A percentile compares a stretch with the other conserved stretches of the same genome.
phyloP scores from a whole-genome alignment of 2,888 invertebrate species.

The Trissolcus brochymenae region DNA sequence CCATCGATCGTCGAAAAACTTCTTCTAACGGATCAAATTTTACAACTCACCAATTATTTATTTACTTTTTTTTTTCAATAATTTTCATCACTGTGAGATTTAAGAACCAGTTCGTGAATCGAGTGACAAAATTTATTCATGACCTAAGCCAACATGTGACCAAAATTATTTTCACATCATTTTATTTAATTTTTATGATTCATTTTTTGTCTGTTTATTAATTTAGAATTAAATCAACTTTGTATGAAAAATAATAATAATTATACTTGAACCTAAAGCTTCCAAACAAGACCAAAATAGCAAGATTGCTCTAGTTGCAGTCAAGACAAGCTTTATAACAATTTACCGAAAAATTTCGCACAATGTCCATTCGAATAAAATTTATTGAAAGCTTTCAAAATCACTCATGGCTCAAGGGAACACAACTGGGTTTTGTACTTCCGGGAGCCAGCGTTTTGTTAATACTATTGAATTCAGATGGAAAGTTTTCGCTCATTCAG shows the following conservation, averaged over 20 bases:
- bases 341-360: slow-evolving; percentile 17
- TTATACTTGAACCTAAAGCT: slow-evolving; percentile 3
- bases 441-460: not conserved
- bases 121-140: too few relatives aligned
- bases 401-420: too few relatives aligned
- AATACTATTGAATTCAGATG: too few relatives aligned
- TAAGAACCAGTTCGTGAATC: too few relatives aligned
- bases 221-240: not conserved
- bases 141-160: not conserved
- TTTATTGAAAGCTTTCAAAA: slow-evolving; percentile 1
- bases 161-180: not conserved
- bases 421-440: too few relatives aligned
- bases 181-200: not conserved
- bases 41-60: too few relatives aligned
- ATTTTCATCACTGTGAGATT: too few relatives aligned
- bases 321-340: slow-evolving; percentile 14
- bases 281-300: slow-evolving; percentile 29
- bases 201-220: too few relatives aligned
- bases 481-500: not conserved
- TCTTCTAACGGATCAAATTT: too few relatives aligned
- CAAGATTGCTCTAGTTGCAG: slow-evolving; percentile 21
- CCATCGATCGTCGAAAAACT: not conserved
- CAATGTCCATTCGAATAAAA: not conserved
- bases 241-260: not conserved
- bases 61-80: too few relatives aligned